Percentiles rank a stretch among this genome's conserved stretches.
These are phyloP conservation scores for Vespertilio murinus DNA, from an alignment of 2,797 vertebrate genomes.

Conservation along the genomic window DNA sequence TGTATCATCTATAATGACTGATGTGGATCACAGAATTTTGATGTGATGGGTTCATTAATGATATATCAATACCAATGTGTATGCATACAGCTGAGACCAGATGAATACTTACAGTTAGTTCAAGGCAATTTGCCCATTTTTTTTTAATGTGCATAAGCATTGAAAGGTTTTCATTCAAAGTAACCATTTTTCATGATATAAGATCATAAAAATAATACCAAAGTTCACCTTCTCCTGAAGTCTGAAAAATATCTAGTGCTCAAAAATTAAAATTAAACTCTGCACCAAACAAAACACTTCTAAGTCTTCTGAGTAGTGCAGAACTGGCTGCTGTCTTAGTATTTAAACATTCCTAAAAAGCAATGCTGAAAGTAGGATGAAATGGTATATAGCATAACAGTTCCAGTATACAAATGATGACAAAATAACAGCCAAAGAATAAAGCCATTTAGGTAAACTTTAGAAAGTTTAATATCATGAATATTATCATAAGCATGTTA, in stretches of 20 bases:
- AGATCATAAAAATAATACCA: neutral
- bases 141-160: conserved; percentile 41
- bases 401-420: neutral
- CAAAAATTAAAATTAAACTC: neutral
- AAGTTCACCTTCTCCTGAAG: neutral
- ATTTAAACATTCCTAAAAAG: neutral
- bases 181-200: neutral
- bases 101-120: conserved; percentile 41
- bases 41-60: neutral
- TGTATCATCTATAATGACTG: neutral
- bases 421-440: conserved; percentile 2
- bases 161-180: conserved; percentile 49
- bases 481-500: neutral
- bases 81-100: conserved; percentile 18
- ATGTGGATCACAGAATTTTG: neutral
- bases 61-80: conserved; percentile 19
- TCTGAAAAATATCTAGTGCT: neutral
- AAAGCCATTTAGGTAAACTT: neutral
- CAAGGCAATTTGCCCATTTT: neutral
- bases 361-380: neutral
- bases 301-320: neutral
- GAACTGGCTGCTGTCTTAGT: neutral
- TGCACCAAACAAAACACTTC: neutral
- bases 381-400: neutral
- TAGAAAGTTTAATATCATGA: neutral